These are phyloP conservation scores for Drosophila busckii DNA, from an alignment of 1,140 invertebrate species.

Conservation along the genomic window DNA sequence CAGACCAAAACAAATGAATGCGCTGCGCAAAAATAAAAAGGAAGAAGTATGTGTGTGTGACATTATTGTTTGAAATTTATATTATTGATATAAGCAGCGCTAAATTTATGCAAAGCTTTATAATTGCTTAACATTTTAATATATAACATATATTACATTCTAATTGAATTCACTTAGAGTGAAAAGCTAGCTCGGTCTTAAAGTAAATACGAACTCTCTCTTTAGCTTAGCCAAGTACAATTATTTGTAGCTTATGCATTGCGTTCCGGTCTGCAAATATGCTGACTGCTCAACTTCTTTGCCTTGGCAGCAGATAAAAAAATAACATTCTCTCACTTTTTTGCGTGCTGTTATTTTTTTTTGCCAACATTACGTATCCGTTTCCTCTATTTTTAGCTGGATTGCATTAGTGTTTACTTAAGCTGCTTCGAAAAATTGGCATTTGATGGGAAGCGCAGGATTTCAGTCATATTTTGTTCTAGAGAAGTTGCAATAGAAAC, in stretches of 20 bases:
- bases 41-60: too few relatives aligned
- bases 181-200: too few relatives aligned
- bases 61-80: too few relatives aligned
- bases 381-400: neutral
- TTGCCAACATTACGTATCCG: too few relatives aligned
- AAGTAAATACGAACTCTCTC: constrained; percentile 7
- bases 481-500: too few relatives aligned
- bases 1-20: constrained; percentile 39
- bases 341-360: constrained; percentile 9
- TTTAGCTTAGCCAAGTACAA: constrained; percentile 7
- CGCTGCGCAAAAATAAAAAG: constrained; percentile 3
- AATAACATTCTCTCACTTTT: constrained; percentile 3
- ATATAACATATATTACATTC: too few relatives aligned
- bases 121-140: too few relatives aligned
- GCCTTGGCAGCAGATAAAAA: constrained; percentile 9
- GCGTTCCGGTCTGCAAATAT: constrained; percentile 13
- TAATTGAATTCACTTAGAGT: too few relatives aligned
- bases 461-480: too few relatives aligned
- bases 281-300: constrained; percentile 29
- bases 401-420: constrained; percentile 13
- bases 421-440: constrained; percentile 17
- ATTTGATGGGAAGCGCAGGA: too few relatives aligned
- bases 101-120: too few relatives aligned
- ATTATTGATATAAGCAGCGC: too few relatives aligned
- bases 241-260: constrained; percentile 11